A percentile compares a stretch with the other conserved stretches of the same genome.
phyloP scores from a whole-genome alignment of 2,113 vertebrate genomes.

The Dipodomys merriami region DNA sequence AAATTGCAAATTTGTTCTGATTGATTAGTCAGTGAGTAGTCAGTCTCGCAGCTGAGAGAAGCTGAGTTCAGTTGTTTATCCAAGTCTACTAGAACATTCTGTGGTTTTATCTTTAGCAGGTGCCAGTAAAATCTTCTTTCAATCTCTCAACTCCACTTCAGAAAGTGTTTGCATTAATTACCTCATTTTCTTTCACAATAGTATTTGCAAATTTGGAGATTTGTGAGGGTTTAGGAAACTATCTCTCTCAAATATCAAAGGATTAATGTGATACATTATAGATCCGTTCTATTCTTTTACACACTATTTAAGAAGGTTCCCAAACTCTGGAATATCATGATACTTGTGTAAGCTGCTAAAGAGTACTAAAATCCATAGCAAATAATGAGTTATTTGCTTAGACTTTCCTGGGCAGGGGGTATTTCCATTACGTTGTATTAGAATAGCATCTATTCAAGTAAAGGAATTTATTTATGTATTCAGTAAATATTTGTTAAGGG shows the following conservation, averaged over 20 bases:
- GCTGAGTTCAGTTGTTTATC: not conserved
- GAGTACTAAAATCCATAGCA: slow-evolving; percentile 62
- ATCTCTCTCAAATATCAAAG: slow-evolving; percentile 46
- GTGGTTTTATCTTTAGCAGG: not conserved
- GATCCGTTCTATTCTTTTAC: slow-evolving; percentile 40
- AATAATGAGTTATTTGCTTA: slow-evolving; percentile 71
- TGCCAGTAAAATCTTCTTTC: not conserved
- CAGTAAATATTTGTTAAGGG: slow-evolving; percentile 59
- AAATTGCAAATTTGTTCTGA: not conserved
- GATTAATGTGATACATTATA: slow-evolving; percentile 42
- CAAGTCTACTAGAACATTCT: not conserved
- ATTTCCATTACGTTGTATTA: slow-evolving; percentile 41
- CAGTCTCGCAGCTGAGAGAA: not conserved
- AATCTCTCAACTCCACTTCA: not conserved
- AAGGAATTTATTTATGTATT: slow-evolving; percentile 27
- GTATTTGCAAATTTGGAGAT: slow-evolving; percentile 57
- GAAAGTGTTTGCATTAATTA: slow-evolving; percentile 17
- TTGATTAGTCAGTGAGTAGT: not conserved
- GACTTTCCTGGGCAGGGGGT: slow-evolving; percentile 9
- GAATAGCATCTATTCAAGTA: slow-evolving; percentile 18
- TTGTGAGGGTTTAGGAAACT: slow-evolving; percentile 44
- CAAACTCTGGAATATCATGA: slow-evolving; percentile 35
- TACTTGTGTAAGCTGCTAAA: slow-evolving; percentile 51
- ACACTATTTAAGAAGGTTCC: slow-evolving; percentile 44
- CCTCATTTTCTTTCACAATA: slow-evolving; percentile 15